Evolutionary conservation across 2,113 vertebrate genomes (phyloP).

Genomic region (Scytalopus superciliaris): DNA sequence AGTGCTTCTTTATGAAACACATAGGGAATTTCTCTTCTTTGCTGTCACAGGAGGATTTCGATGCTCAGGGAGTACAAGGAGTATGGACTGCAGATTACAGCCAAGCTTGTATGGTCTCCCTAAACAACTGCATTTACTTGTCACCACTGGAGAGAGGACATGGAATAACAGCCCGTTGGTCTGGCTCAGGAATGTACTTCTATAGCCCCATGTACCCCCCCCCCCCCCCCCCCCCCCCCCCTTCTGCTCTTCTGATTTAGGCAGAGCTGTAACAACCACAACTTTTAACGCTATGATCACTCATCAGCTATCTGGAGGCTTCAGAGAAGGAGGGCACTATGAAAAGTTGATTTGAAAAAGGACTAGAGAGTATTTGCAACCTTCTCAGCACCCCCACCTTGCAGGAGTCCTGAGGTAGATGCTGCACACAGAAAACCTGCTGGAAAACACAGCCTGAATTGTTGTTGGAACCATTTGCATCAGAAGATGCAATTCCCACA

Average conservation of each 20-base stretch:
- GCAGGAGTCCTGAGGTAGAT: neutral
- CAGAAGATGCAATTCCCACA: neutral
- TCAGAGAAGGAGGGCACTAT: neutral
- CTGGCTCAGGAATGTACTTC: neutral
- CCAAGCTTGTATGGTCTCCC: neutral
- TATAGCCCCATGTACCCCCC: neutral
- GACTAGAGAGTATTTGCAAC: neutral
- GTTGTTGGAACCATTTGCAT: neutral
- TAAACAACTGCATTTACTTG: neutral
- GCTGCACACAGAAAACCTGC: neutral
- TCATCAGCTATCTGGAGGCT: neutral
- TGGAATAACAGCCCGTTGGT: neutral
- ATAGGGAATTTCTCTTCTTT: neutral
- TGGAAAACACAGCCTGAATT: neutral
- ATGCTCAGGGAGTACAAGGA: neutral
- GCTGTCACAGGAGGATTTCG: neutral
- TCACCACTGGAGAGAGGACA: neutral
- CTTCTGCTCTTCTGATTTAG: neutral
- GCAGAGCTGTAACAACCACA: neutral
- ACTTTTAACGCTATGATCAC: neutral
- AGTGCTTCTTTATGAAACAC: neutral
- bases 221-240: fast-evolving
- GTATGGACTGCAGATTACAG: neutral
- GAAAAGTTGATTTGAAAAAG: neutral
- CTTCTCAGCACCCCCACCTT: neutral